Conservation (phyloP, 1,140 invertebrate species). For the Nylanderia fulva region DNA sequence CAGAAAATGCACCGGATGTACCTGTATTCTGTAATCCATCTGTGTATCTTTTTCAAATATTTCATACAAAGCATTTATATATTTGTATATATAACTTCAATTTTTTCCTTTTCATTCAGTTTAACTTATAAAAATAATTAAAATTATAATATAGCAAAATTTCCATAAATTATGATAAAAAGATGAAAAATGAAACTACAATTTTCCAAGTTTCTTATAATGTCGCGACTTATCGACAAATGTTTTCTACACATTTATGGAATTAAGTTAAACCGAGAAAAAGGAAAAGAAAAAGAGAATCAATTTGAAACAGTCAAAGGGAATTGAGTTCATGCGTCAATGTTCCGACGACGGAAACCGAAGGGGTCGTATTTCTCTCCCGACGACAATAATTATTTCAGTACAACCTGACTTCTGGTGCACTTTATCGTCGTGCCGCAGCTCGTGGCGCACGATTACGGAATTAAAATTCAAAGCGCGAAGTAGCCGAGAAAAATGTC, state of each 20-base stretch:
- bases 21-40: background rate
- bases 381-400: slow-evolving; percentile 21
- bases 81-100: too few species aligned
- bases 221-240: background rate
- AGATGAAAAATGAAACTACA: background rate
- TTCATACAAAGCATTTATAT: background rate
- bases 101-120: too few species aligned
- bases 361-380: background rate
- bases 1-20: background rate
- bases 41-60: background rate
- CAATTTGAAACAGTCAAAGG: background rate
- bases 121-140: too few species aligned
- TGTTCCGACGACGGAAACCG: background rate
- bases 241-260: background rate
- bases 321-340: background rate
- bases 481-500: slow-evolving; percentile 21
- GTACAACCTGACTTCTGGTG: slow-evolving; percentile 16
- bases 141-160: too few species aligned
- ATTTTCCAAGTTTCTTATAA: background rate
- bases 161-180: background rate
- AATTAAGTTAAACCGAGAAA: slow-evolving; percentile 10
- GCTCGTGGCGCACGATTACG: background rate
- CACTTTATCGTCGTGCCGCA: background rate
- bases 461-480: slow-evolving; percentile 64
- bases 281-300: background rate